Conservation (phyloP, 2,888 invertebrate species). For the Drosophila prolongata region DNA sequence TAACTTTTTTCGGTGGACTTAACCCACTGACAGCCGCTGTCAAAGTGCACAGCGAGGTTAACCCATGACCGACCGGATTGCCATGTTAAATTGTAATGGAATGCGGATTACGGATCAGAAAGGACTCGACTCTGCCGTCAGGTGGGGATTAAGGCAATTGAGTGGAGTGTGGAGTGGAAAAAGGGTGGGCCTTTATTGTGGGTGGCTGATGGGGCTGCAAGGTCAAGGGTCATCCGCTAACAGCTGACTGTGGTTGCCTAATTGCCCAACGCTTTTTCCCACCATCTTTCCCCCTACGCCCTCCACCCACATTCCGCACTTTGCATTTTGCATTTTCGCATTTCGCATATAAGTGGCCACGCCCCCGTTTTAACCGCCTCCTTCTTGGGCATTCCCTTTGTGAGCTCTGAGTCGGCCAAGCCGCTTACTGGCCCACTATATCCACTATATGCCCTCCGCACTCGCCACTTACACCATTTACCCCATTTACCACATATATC, state of each 20-base stretch:
- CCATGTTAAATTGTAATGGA: conserved; percentile 61
- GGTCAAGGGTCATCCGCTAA: conserved; percentile 14
- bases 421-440: conserved; percentile 19
- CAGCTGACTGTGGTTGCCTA: conserved; percentile 19
- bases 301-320: background rate
- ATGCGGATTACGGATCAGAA: conserved; percentile 63
- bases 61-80: conserved; percentile 19
- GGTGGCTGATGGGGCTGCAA: conserved; percentile 7
- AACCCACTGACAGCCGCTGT: conserved; percentile 47
- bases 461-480: background rate
- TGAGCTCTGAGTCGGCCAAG: conserved; percentile 22
- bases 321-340: conserved; percentile 14
- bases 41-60: conserved; percentile 41
- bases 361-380: conserved; percentile 14
- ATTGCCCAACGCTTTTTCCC: conserved; percentile 13
- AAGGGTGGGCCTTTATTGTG: conserved; percentile 27
- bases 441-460: background rate
- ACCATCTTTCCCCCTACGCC: background rate
- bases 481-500: conserved; percentile 1
- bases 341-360: conserved; percentile 28
- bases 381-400: conserved; percentile 28
- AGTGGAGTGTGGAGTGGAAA: conserved; percentile 17
- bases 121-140: conserved; percentile 19
- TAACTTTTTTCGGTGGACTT: conserved; percentile 12
- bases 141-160: conserved; percentile 43